Percentiles rank a stretch among this genome's conserved stretches.
Conservation (phyloP, 2,888 invertebrate genomes). For the Apotomis betuletana region DNA sequence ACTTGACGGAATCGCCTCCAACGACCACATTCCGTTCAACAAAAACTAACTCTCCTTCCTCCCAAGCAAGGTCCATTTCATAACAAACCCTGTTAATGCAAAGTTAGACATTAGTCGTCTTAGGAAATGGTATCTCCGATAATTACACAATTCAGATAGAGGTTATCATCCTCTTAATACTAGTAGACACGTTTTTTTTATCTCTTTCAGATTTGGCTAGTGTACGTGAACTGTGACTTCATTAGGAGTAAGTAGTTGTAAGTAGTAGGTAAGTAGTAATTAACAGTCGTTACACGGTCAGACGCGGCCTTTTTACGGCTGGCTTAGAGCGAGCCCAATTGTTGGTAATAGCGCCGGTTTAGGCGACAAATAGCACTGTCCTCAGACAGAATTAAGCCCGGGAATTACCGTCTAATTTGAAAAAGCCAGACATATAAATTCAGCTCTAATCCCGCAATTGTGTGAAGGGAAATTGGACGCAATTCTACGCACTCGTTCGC, state of each 20-base stretch:
- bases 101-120: constrained; percentile 63
- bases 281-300: constrained; percentile 30
- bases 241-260: constrained; percentile 38
- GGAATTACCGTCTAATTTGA: constrained; percentile 73
- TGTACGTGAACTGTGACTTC: constrained; percentile 38
- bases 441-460: constrained; percentile 76
- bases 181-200: constrained; percentile 66
- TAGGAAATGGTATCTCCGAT: constrained; percentile 77
- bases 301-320: constrained; percentile 32
- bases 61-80: constrained; percentile 54
- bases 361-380: constrained; percentile 65
- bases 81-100: constrained; percentile 46
- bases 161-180: constrained; percentile 80
- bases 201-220: constrained; percentile 53
- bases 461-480: constrained; percentile 76
- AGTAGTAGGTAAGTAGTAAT: constrained; percentile 31
- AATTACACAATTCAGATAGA: constrained; percentile 78
- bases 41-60: constrained; percentile 52
- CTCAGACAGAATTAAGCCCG: constrained; percentile 70
- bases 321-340: constrained; percentile 51
- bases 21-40: constrained; percentile 42
- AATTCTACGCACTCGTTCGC: constrained; percentile 69
- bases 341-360: constrained; percentile 58
- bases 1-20: constrained; percentile 56
- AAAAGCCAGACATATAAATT: constrained; percentile 83